Evolutionary conservation across 2,113 vertebrate species (phyloP).

Genomic region (Meriones unguiculatus): DNA sequence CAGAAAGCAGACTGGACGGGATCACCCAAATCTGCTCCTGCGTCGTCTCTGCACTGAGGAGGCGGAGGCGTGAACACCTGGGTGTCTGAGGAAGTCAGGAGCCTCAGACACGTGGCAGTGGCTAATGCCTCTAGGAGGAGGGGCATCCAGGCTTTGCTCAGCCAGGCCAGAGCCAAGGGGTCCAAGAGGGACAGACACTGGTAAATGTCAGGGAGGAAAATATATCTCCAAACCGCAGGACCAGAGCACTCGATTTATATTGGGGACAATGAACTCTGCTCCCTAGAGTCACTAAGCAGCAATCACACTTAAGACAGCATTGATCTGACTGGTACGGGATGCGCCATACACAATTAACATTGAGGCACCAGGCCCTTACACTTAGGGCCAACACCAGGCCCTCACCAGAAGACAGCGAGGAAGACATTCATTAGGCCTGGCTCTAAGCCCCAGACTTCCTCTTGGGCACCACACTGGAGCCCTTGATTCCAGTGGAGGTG

Average conservation of each 20-base stretch:
- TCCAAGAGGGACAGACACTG: not conserved
- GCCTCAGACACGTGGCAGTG: not conserved
- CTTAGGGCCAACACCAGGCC: constrained; percentile 87
- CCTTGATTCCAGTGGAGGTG: not conserved
- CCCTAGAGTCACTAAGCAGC: constrained; percentile 86
- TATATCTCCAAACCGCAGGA: constrained; percentile 77
- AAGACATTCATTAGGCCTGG: constrained; percentile 80
- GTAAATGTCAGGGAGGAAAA: constrained; percentile 21
- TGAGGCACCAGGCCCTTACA: constrained; percentile 86
- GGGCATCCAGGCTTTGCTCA: not conserved
- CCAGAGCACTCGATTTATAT: constrained; percentile 87
- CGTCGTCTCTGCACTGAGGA: not conserved
- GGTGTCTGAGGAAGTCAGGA: not conserved
- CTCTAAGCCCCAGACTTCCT: constrained; percentile 36
- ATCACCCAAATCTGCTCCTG: not conserved
- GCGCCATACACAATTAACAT: constrained; percentile 80
- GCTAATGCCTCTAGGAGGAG: not conserved
- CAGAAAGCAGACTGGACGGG: not conserved
- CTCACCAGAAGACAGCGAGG: constrained; percentile 76
- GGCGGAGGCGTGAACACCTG: not conserved
- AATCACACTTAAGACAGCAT: constrained; percentile 86
- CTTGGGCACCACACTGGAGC: not conserved
- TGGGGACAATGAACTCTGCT: constrained; percentile 87
- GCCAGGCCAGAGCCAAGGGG: not conserved
- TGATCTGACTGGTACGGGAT: constrained; percentile 87